Percentiles rank a stretch among this genome's conserved stretches.
These are phyloP conservation scores for Drosophila anomalata DNA, from an alignment of 2,888 invertebrate genomes.

Conservation along the genomic window DNA sequence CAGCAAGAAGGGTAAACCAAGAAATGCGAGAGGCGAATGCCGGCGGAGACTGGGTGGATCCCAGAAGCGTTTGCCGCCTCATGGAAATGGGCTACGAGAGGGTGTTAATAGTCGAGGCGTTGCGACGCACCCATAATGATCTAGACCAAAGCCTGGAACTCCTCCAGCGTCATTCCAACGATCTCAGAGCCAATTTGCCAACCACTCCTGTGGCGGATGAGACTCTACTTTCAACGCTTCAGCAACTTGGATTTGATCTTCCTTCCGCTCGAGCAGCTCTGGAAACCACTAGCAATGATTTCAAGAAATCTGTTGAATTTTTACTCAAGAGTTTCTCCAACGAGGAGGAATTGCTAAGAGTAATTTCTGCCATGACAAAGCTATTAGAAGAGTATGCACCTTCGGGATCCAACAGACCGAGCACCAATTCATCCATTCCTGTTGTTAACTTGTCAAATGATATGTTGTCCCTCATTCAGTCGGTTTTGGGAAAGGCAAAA, in stretches of 20 bases:
- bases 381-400: constrained; percentile 72
- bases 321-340: constrained; percentile 84
- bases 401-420: constrained; percentile 16
- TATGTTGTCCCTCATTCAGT: constrained; percentile 46
- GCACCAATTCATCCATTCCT: constrained; percentile 21
- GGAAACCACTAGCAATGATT: constrained; percentile 85
- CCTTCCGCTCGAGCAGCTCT: constrained; percentile 86
- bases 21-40: constrained; percentile 49
- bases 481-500: constrained; percentile 66
- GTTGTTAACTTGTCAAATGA: constrained; percentile 45
- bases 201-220: constrained; percentile 53
- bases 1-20: constrained; percentile 81
- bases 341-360: constrained; percentile 64
- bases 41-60: constrained; percentile 80
- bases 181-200: constrained; percentile 67
- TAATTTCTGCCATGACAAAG: constrained; percentile 76
- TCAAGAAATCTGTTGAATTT: constrained; percentile 86
- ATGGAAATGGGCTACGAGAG: constrained; percentile 89
- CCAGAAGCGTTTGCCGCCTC: constrained; percentile 84
- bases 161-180: constrained; percentile 73
- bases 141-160: constrained; percentile 84
- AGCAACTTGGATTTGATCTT: constrained; percentile 86
- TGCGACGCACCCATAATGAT: constrained; percentile 88
- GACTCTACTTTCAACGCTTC: constrained; percentile 57
- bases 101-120: constrained; percentile 86